A percentile compares a stretch with the other conserved stretches of the same genome.
Conservation (phyloP, 37 sponge, comb jelly and placozoan species). For the Spongia lamella region DNA sequence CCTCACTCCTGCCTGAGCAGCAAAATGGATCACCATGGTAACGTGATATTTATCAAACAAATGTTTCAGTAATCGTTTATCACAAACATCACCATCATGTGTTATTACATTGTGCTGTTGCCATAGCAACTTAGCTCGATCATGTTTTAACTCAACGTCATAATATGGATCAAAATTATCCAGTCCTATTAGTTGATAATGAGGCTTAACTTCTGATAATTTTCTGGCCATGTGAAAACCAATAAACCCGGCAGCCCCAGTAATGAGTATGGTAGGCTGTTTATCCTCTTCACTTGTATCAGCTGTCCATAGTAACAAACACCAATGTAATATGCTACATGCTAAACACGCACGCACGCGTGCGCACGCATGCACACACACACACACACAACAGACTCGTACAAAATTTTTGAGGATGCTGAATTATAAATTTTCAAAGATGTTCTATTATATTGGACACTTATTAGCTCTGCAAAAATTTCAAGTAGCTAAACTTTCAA, state of each 20-base stretch:
- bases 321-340: too few species aligned
- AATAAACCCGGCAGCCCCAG: slow-evolving; percentile 82
- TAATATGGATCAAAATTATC: slow-evolving; percentile 64
- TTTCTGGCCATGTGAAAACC: slow-evolving; percentile 54
- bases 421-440: too few species aligned
- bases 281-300: too few species aligned
- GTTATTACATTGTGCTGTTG: slow-evolving; percentile 34
- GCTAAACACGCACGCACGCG: too few species aligned
- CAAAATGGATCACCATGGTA: slow-evolving; percentile 71
- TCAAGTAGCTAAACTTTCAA: too few species aligned
- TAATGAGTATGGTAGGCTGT: slow-evolving; percentile 48
- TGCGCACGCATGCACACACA: too few species aligned
- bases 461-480: too few species aligned
- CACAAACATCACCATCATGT: slow-evolving; percentile 66
- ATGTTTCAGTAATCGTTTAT: slow-evolving; percentile 23
- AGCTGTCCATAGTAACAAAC: too few species aligned
- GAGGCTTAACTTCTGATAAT: background rate
- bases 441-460: too few species aligned
- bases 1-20: slow-evolving; percentile 73
- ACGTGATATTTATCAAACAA: slow-evolving; percentile 47
- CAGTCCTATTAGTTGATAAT: slow-evolving; percentile 41
- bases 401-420: too few species aligned
- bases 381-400: too few species aligned
- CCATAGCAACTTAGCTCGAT: slow-evolving; percentile 38
- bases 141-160: slow-evolving; percentile 46